A percentile compares a stretch with the other conserved stretches of the same genome.
phyloP scores from a whole-genome alignment of 2,888 invertebrate species.

The Nebria brevicollis region DNA sequence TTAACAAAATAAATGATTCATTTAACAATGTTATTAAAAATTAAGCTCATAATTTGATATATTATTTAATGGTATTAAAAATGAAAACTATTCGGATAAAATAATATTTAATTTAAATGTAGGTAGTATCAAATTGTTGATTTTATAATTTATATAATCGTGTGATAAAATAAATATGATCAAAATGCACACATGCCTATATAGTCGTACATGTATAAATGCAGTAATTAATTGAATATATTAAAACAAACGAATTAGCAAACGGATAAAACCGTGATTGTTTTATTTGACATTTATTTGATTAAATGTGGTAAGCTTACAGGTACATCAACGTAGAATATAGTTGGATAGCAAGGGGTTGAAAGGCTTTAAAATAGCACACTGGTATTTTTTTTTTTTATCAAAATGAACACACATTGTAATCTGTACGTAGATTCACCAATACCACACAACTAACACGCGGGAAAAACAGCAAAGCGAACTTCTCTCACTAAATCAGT shows the following conservation, averaged over 20 bases:
- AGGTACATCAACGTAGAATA: conserved; percentile 32
- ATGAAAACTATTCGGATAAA: not conserved
- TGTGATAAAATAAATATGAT: not conserved
- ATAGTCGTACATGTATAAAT: not conserved
- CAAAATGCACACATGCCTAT: not conserved
- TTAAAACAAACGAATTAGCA: not conserved
- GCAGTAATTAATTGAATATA: conserved; percentile 5
- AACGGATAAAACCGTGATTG: conserved; percentile 36
- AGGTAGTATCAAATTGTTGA: not conserved
- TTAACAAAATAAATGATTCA: not conserved
- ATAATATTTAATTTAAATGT: not conserved
- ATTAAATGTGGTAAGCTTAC: conserved; percentile 45
- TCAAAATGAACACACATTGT: not conserved
- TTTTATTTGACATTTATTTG: conserved; percentile 45
- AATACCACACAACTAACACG: not conserved
- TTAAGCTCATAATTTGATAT: not conserved
- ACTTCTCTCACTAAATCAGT: conserved; percentile 44
- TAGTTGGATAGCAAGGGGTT: not conserved
- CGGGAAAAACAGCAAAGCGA: conserved; percentile 22
- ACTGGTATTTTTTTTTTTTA: conserved; percentile 1
- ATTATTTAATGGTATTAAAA: not conserved
- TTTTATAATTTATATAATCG: not conserved
- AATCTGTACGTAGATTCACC: not conserved
- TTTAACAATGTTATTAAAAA: not conserved
- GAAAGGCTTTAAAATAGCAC: not conserved